Conservation (phyloP, 2,888 invertebrate genomes). For the Euphydryas editha region DNA sequence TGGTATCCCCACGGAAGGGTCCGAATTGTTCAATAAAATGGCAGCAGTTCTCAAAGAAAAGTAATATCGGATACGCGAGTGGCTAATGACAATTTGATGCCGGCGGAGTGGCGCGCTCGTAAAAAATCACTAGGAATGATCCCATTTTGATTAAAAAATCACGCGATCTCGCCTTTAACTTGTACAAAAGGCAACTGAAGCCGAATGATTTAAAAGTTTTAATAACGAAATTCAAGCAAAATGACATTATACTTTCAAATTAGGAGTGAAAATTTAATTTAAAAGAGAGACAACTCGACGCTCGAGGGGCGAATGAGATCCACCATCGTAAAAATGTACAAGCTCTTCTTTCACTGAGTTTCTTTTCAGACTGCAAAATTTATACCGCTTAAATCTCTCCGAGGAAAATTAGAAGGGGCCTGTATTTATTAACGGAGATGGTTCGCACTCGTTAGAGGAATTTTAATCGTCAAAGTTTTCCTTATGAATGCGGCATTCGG, state of each 20-base stretch:
- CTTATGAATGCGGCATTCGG: conserved; percentile 78
- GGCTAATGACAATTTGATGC: conserved; percentile 82
- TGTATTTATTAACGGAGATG: conserved; percentile 81
- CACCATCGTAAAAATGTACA: conserved; percentile 80
- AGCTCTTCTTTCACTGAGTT: conserved; percentile 80
- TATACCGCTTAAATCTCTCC: conserved; percentile 80
- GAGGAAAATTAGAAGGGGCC: conserved; percentile 78
- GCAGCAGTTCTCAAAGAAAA: conserved; percentile 75
- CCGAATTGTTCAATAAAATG: conserved; percentile 76
- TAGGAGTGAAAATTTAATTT: conserved; percentile 85
- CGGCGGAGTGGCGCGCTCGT: conserved; percentile 76
- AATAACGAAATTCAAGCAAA: conserved; percentile 83
- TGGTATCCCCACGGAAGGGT: conserved; percentile 51
- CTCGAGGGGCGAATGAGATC: conserved; percentile 78
- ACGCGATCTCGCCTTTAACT: conserved; percentile 71
- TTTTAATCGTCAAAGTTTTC: conserved; percentile 80
- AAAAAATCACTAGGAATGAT: conserved; percentile 83
- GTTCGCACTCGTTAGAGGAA: conserved; percentile 80
- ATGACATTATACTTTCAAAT: conserved; percentile 85
- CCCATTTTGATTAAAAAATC: conserved; percentile 84
- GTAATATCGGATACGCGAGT: conserved; percentile 81
- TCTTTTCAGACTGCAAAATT: conserved; percentile 81
- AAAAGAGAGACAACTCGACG: conserved; percentile 82
- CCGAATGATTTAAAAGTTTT: conserved; percentile 84
- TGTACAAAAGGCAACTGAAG: conserved; percentile 67